phyloP scores from a whole-genome alignment of 2,113 vertebrate species.

The Leiothrix lutea region DNA sequence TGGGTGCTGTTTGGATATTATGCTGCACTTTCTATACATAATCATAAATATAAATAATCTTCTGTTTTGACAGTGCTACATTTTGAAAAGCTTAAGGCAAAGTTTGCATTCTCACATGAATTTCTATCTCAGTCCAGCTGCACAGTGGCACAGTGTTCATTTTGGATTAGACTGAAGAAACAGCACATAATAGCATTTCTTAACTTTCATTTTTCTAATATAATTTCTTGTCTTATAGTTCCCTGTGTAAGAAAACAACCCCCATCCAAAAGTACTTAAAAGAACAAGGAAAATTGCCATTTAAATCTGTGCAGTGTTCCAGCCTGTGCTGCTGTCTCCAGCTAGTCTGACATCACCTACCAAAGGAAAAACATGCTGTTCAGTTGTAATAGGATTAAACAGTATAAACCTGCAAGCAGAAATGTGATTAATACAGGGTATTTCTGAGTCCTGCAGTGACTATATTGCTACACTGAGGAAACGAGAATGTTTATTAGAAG shows the following conservation, averaged over 20 bases:
- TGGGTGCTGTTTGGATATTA: neutral
- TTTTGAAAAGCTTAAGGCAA: neutral
- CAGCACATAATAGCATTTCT: neutral
- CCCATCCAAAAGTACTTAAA: neutral
- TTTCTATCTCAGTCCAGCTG: neutral
- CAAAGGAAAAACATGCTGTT: neutral
- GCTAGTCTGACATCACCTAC: neutral
- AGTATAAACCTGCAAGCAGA: slow-evolving; percentile 3
- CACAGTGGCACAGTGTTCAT: neutral
- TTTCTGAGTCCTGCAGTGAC: neutral
- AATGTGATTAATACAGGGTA: slow-evolving; percentile 23
- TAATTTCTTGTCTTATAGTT: neutral
- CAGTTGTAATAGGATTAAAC: slow-evolving; percentile 38
- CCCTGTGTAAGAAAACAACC: neutral
- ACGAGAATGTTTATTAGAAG: neutral
- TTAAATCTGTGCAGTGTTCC: neutral
- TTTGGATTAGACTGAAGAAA: neutral
- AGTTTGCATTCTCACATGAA: neutral
- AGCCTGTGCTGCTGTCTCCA: slow-evolving; percentile 1
- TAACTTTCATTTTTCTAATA: neutral
- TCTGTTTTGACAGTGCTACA: neutral
- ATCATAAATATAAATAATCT: neutral
- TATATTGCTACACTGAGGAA: neutral
- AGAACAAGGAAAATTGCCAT: neutral
- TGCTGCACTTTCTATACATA: neutral